Base-by-base conservation (phyloP, 2,797 vertebrate species). In the Telmatherina bonti region DNA sequence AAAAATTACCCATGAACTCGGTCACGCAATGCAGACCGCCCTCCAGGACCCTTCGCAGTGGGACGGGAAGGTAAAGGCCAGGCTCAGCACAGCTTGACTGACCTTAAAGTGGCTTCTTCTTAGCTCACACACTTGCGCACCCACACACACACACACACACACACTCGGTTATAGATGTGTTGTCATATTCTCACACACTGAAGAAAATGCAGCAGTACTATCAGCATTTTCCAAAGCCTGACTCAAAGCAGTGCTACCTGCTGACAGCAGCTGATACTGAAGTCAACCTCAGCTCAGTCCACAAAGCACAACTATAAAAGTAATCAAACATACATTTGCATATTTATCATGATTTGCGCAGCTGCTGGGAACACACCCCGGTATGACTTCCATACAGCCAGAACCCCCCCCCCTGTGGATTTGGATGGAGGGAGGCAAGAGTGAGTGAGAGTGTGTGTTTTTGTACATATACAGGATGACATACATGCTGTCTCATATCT, bases 251-350 rank as follows among this genome's bases (percentile, higher is more conserved):
- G 26, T 11, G 66, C 74, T 81, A 69, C 83, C 84, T 89, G 83
- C 87, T 88, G 86, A 91, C 83, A 77, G 83, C 78, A 36, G 89
- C 81, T 78, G 84, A 85, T 82, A 81, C 77, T 60, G 60, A 82
- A 82, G 74, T 72, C 63, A 79, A 74, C 80, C 76, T 82, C 78
- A 65, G 67, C 67, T 64, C 82, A 43, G 62, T 79, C 62, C 77
- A 76, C 74, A 81, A 84, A 85, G 76, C 78, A 60, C 70, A 31
- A 47, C 64, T 53, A 76, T 62, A 75, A 85, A 81, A 82, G 81
- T 86, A 83, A 88, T 88, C 89, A 86, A 70, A 84, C 76, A 58
- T 60, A 57, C 45, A 89, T 89, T 87, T 86, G 80, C 82, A 87
- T 86, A 79, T 78, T 88, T 86, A 82, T 89, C 83, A 65, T 87